Percentiles rank a stretch among this genome's conserved stretches.
Conservation (phyloP, 2,113 vertebrate genomes). For the Nicator chloris region DNA sequence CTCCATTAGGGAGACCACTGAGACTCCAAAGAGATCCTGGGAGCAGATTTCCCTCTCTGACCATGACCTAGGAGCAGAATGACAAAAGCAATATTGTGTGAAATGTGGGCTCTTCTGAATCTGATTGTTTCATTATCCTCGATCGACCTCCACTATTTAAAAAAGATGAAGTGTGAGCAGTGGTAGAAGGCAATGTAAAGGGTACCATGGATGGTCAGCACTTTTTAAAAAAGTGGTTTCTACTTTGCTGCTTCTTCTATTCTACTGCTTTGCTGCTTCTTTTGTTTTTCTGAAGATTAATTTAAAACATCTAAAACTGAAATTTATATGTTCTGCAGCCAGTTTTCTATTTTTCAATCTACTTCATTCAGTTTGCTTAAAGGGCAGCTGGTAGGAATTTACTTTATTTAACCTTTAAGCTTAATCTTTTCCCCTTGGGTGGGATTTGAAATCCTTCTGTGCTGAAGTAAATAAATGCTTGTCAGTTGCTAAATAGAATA, state of each 20-base stretch:
- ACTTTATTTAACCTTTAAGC: constrained; percentile 1
- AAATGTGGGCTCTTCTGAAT: neutral
- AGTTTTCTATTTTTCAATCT: neutral
- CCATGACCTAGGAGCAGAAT: neutral
- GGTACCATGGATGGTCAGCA: neutral
- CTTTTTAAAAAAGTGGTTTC: neutral
- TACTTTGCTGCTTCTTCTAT: neutral
- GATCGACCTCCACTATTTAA: neutral
- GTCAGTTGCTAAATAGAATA: neutral
- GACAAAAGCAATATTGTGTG: neutral
- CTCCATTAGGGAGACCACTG: neutral
- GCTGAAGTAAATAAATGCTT: constrained; percentile 5
- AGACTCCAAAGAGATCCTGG: neutral
- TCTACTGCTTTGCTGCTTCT: neutral
- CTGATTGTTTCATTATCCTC: neutral
- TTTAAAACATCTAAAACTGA: neutral
- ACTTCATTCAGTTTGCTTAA: constrained; percentile 6
- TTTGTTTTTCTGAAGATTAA: neutral
- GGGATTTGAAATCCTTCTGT: neutral
- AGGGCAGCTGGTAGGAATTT: constrained; percentile 31
- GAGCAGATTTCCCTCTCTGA: neutral
- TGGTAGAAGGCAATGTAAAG: neutral
- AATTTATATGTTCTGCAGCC: neutral
- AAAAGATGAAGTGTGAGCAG: neutral
- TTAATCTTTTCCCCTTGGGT: constrained; percentile 20